Evolutionary conservation across 2,888 invertebrate genomes (phyloP), one percentile per base, ranked within the genome.

Genomic region (Chelonus formosanus): DNA sequence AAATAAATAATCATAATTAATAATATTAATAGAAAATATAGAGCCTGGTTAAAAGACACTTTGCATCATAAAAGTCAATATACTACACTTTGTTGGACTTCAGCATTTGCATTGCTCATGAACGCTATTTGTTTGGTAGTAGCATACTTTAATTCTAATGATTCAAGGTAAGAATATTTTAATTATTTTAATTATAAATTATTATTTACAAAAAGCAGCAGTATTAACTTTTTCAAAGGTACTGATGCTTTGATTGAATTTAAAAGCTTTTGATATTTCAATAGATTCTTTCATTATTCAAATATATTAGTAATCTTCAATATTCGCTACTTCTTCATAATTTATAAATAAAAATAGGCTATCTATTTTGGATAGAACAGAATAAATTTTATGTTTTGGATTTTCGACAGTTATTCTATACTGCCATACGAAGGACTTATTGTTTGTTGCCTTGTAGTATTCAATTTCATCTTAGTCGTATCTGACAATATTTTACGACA

Each of bases 1-100:
- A 20, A 20, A 20, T 20, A 1, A 20, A 20, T 20, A 20, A 20
- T 20, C 20, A 2, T 20, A 20, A 20, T 20, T 1, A 20, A 20
- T 20, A 20, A 20, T 20, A 20, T 20, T 20, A 20, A 20, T 65
- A 88, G 88, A 73, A 86, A 82, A 74, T 81, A 82, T 52, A 86
- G 79, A 77, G 82, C 83, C 59, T 87, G 87, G 86, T 71, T 88
- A 45, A 85, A 82, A 73, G 87, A 88, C 75, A 84, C 88, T 40
- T 78, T 89, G 57, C 85, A 87, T 74, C 86, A 86, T 71, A 83
- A 80, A 63, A 90, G 89, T 77, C 86, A 86, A 74, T 87, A 90
- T 73, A 90, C 91, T 53, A 89, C 90, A 5, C 84, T 92, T 65
- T 89, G 89, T 69, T 91, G 90, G 90, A 87, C 90, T 54, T 89